Evolutionary conservation across 2,888 invertebrate genomes (phyloP), one percentile per base, ranked within the genome.

Genomic region (Taphrorychus bicolor): DNA sequence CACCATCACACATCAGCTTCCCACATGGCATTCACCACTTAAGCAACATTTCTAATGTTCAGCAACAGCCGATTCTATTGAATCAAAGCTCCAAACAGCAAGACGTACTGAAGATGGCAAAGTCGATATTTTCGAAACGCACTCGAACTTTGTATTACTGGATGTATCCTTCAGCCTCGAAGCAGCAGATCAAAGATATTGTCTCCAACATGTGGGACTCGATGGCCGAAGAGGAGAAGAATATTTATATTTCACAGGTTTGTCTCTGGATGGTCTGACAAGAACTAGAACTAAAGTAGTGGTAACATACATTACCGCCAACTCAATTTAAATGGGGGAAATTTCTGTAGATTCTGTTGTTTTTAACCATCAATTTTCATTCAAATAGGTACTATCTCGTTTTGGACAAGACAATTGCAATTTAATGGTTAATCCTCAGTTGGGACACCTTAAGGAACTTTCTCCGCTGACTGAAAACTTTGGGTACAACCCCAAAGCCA

Each of bases 241-340:
- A 82, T 70, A 82, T 83, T 74, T 84, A 83, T 72, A 78, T 84
- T 56, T 82, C 83, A 0, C 84, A 84, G 77, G 84, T 82, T 70
- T n/a, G n/a, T n/a, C n/a, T n/a, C n/a, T n/a, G n/a, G n/a, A n/a
- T n/a, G n/a, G n/a, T n/a, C n/a, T n/a, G n/a, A n/a, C n/a, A 56
- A 45, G 19, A 42, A 61, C 1, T 52, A 11, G 40, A 32, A 32
- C 11, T 32, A 9, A 32, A n/a, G n/a, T n/a, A n/a, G n/a, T n/a
- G n/a, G n/a, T n/a, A n/a, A n/a, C n/a, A n/a, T n/a, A n/a, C n/a
- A n/a, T n/a, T n/a, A n/a, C n/a, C n/a, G n/a, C n/a, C n/a, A n/a
- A n/a, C n/a, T n/a, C n/a, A n/a, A n/a, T n/a, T n/a, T n/a, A n/a
- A n/a, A n/a, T n/a, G n/a, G n/a, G n/a, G n/a, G n/a, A n/a, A n/a